Evolutionary conservation across 2,797 vertebrate species (phyloP), one percentile per base, ranked within the genome.

Genomic region (Agapornis canus): DNA sequence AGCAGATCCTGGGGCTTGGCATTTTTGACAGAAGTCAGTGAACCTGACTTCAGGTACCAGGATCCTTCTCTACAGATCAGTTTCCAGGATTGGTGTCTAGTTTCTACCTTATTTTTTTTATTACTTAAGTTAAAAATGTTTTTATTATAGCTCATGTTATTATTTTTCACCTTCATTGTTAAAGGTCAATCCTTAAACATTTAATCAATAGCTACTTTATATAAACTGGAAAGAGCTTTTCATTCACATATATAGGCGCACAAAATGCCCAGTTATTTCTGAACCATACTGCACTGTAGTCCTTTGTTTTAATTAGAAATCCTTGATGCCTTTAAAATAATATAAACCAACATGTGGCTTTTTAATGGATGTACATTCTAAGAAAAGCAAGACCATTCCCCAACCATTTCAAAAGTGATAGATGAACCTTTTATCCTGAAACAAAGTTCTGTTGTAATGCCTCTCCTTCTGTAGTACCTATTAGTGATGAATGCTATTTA

Each of bases 201-300:
- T 83, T 88, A 86, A 92, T 81, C 54, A 72, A 60, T 25, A 56
- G 45, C 27, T 69, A 54, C 80, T 90, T 91, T 56, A 81, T 61
- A 83, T 68, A 81, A 78, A 83, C 17, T 51, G 65, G 26, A 49
- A 91, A 83, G 29, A 75, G 42, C 72, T 90, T 91, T 96, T 86
- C 10, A 65, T 94, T 88, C 65, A 94, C 6, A 5, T 76, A 60
- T 31, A 73, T 13, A 69, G 42, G 70, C 31, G 43, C 10, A 76
- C 10, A 84, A 76, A 95, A 84, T n/a, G 6, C 8, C 22, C 52
- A 40, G 8, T 17, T 85, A 66, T 73, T 89, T 82, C 70, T 84
- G 64, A 88, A 76, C 18, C 37, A 18, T 11, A 51, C 1, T 11
- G 26, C 64, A 60, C 0, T 2, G 29, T 22, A 84, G 35, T 54